Conservation (phyloP, 2,888 invertebrate genomes). For the Beris chalybata region DNA sequence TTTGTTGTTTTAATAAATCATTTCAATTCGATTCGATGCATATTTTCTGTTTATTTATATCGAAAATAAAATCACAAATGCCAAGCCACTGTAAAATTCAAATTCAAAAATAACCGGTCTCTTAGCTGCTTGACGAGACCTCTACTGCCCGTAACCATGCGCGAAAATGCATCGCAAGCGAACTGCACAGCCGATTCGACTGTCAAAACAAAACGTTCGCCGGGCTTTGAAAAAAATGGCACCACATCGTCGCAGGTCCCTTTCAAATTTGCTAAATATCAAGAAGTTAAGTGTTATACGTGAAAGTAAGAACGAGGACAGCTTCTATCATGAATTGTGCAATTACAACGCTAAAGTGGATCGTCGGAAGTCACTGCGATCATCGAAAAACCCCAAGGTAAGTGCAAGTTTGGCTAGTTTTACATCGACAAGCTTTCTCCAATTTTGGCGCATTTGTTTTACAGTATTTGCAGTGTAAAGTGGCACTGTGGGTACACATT, state of each 20-base stretch:
- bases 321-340: slow-evolving; percentile 40
- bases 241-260: slow-evolving; percentile 33
- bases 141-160: not conserved
- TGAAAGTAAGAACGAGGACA: slow-evolving; percentile 36
- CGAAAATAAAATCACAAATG: too few relatives aligned
- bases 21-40: too few relatives aligned
- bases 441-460: too few relatives aligned
- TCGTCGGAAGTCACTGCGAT: slow-evolving; percentile 41
- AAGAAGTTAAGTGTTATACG: slow-evolving; percentile 19
- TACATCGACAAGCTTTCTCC: too few relatives aligned
- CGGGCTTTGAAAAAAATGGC: slow-evolving; percentile 27
- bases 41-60: too few relatives aligned
- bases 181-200: slow-evolving; percentile 11
- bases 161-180: not conserved
- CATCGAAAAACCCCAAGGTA: slow-evolving; percentile 34
- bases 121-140: not conserved
- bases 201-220: slow-evolving; percentile 16
- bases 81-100: too few relatives aligned
- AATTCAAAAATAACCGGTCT: too few relatives aligned
- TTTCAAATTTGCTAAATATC: slow-evolving; percentile 29
- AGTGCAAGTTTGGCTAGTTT: not conserved
- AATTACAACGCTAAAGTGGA: slow-evolving; percentile 41
- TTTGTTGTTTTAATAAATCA: too few relatives aligned
- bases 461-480: too few relatives aligned
- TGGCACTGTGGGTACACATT: too few relatives aligned